Evolutionary conservation across 2,888 invertebrate genomes (phyloP).

Genomic region (Nineta flava): DNA sequence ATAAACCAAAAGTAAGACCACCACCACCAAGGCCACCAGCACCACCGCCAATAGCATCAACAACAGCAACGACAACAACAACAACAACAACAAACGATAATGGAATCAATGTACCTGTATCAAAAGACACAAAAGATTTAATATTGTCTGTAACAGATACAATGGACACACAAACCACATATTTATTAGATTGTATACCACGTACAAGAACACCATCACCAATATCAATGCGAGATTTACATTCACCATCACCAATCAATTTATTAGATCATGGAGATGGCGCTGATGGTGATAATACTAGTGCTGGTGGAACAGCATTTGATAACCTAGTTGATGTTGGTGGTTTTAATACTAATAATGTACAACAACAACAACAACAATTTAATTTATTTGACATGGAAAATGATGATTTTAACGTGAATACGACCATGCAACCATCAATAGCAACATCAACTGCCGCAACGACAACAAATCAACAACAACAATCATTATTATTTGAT

Average conservation of each 20-base stretch:
- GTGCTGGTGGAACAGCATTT: slow-evolving; percentile 1
- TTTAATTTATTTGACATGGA: slow-evolving; percentile 23
- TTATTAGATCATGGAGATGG: slow-evolving; percentile 41
- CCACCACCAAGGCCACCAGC: slow-evolving; percentile 33
- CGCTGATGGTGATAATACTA: slow-evolving; percentile 39
- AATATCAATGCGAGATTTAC: slow-evolving; percentile 62
- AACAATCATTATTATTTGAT: slow-evolving; percentile 11
- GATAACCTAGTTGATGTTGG: slow-evolving; percentile 49
- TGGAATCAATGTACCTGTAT: slow-evolving; percentile 30
- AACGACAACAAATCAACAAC: too few relatives aligned
- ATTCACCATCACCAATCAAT: slow-evolving; percentile 74
- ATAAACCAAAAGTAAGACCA: slow-evolving; percentile 19
- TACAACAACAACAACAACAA: slow-evolving; percentile 16
- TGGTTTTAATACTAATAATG: slow-evolving; percentile 18
- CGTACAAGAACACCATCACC: slow-evolving; percentile 79
- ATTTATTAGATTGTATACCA: slow-evolving; percentile 65
- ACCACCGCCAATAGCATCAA: slow-evolving; percentile 23
- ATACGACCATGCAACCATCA: too few relatives aligned
- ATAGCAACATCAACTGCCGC: too few relatives aligned
- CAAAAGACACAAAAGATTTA: slow-evolving; percentile 70
- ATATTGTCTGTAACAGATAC: slow-evolving; percentile 75
- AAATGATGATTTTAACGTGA: slow-evolving; percentile 6
- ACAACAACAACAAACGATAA: too few relatives aligned
- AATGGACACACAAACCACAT: slow-evolving; percentile 75
- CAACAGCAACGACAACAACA: too few relatives aligned